Base-by-base conservation (phyloP, 2,797 vertebrate genomes). In the Choloepus didactylus region DNA sequence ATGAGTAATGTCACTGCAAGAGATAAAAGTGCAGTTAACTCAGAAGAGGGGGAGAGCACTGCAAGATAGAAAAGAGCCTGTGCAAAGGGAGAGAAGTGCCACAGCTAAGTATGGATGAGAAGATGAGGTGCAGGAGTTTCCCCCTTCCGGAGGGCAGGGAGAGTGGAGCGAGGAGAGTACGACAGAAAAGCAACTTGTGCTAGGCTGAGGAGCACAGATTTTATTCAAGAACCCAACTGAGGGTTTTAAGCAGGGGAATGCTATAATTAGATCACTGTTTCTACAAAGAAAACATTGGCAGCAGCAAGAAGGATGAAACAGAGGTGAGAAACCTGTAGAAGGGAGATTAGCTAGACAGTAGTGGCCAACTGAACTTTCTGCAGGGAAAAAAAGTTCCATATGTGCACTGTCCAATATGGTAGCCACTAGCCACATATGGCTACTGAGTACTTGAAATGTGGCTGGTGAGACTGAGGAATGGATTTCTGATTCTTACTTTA, bases 91-190 rank as follows among this genome's bases (percentile, higher is more conserved):
- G 6, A 59, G 38, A 38, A 21, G 72, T 14, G 44, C 54, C 64
- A 56, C 18, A 69, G n/a, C 16, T 46, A 18, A 18, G 51, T 38
- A 18, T 2, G 49, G 23, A 12, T 2, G 0, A 59, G 3, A 12
- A 5, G 8, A 3, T 0, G 0, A 51, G 49, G 18, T 31, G 11
- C 41, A 19, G 18, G 7, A 6, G 12, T 23, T 51, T 67, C 82
- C 2, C 15, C 38, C 41, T 31, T 9, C 3, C 23, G 5, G 38
- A 23, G 21, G 64, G 12, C 29, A 56, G 60, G 35, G 2, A 1
- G 29, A 44, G 16, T 3, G 29, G 60, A 41, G 44, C 27, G 10
- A 31, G 29, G 31, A 25, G 23, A 54, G 51, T 12, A 9, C 15
- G 38, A 9, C n/a, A 21, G 8, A 10, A 6, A 27, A 60, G 27